Evolutionary conservation across 2,888 invertebrate species (phyloP).

Genomic region (Pandemis heparana): DNA sequence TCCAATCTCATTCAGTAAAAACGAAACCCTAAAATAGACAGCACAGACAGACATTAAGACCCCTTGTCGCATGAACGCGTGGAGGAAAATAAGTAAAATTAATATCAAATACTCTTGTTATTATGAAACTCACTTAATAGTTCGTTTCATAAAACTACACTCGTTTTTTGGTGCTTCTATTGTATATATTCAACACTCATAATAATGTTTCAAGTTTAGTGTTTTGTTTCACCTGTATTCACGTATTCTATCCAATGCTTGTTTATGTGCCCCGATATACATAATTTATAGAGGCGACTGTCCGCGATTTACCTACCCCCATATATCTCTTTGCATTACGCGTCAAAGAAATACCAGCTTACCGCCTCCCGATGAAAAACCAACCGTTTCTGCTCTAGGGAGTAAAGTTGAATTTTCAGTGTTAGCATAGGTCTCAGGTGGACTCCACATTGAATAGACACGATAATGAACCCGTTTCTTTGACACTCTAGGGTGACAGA

Average conservation of each 20-base stretch:
- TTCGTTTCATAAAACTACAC: too few species aligned
- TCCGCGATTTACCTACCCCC: conserved; percentile 34
- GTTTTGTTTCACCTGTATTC: not conserved
- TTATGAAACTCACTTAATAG: too few species aligned
- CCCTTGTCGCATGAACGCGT: too few species aligned
- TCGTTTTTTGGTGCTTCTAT: too few species aligned
- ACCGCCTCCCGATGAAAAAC: not conserved
- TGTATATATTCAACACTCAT: too few species aligned
- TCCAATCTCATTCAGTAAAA: too few species aligned
- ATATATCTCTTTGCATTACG: conserved; percentile 35
- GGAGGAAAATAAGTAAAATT: too few species aligned
- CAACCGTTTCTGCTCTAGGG: conserved; percentile 15
- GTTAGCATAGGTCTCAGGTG: conserved; percentile 58
- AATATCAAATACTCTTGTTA: too few species aligned
- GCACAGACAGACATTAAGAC: too few species aligned
- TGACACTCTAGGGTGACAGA: conserved; percentile 54
- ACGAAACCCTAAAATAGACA: too few species aligned
- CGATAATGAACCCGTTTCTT: conserved; percentile 66
- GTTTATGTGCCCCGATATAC: conserved; percentile 24
- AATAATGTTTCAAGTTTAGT: not conserved
- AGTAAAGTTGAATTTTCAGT: conserved; percentile 33
- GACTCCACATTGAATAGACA: conserved; percentile 59
- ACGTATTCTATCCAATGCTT: conserved; percentile 19
- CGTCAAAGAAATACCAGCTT: conserved; percentile 37
- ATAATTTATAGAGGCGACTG: conserved; percentile 31